phyloP scores from a whole-genome alignment of 2,797 vertebrate genomes.

The Tadarida brasiliensis region DNA sequence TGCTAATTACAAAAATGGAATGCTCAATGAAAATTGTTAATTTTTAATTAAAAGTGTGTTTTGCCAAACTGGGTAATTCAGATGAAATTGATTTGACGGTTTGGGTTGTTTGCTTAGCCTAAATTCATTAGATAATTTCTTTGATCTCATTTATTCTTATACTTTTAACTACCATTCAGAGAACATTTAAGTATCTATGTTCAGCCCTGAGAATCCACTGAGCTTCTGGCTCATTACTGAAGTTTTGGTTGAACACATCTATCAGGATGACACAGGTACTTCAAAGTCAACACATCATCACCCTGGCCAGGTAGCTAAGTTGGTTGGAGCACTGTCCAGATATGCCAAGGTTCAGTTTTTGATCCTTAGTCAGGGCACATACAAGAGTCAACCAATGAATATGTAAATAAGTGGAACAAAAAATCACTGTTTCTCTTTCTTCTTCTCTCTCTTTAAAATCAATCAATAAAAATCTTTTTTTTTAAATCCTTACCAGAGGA shows the following conservation, averaged over 20 bases:
- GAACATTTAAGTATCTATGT: not conserved
- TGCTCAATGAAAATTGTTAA: not conserved
- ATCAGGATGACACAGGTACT: not conserved
- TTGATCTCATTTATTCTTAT: slow-evolving; percentile 29
- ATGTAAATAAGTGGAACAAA: too few relatives aligned
- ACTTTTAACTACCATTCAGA: not conserved
- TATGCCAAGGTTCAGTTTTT: too few relatives aligned
- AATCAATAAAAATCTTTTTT: too few relatives aligned
- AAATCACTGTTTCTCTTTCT: too few relatives aligned
- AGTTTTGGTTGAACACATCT: not conserved
- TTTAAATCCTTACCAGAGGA: too few relatives aligned
- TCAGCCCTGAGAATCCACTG: not conserved
- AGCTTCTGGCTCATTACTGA: not conserved
- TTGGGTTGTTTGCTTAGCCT: slow-evolving; percentile 12
- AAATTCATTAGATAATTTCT: not conserved
- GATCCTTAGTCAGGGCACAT: too few relatives aligned
- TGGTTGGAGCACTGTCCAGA: too few relatives aligned
- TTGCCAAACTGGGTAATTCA: not conserved
- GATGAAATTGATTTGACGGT: slow-evolving; percentile 8
- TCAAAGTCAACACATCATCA: not conserved
- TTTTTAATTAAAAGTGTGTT: not conserved
- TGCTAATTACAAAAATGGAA: not conserved
- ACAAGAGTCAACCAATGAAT: too few relatives aligned
- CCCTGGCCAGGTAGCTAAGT: too few relatives aligned
- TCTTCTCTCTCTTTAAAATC: too few relatives aligned